Percentiles rank a stretch among this genome's conserved stretches.
Conservation (phyloP, 1,140 invertebrate genomes). For the Muscidifurax raptorellus region DNA sequence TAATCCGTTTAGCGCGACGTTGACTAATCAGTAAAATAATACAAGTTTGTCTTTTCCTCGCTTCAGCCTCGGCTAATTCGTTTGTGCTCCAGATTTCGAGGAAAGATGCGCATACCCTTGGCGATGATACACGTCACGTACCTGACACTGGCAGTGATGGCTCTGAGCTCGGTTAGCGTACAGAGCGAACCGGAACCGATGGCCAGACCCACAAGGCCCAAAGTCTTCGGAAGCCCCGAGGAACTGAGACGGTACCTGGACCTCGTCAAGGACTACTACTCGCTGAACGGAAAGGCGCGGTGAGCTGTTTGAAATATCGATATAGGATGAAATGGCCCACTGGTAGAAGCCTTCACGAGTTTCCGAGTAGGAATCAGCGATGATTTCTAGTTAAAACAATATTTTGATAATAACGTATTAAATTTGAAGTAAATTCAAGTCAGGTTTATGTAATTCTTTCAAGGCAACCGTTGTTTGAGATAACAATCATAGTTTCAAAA, state of each 20-base stretch:
- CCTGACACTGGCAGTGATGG: neutral
- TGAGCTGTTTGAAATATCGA: slow-evolving; percentile 59
- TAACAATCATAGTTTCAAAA: too few relatives aligned
- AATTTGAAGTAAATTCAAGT: too few relatives aligned
- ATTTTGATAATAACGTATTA: too few relatives aligned
- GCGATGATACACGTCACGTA: neutral
- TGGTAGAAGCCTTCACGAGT: too few relatives aligned
- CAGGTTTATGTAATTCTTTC: too few relatives aligned
- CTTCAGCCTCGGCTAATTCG: too few relatives aligned
- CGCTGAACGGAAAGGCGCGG: slow-evolving; percentile 77
- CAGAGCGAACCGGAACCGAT: slow-evolving; percentile 62
- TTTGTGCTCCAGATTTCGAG: neutral
- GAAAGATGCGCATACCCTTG: neutral
- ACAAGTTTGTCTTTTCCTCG: too few relatives aligned
- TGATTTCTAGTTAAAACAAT: too few relatives aligned
- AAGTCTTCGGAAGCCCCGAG: slow-evolving; percentile 74
- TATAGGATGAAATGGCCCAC: too few relatives aligned
- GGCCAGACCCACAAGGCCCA: slow-evolving; percentile 73
- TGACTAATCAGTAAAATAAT: too few relatives aligned
- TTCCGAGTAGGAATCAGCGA: too few relatives aligned
- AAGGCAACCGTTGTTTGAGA: too few relatives aligned
- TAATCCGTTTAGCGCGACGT: neutral
- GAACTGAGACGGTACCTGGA: slow-evolving; percentile 76
- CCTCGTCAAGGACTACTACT: slow-evolving; percentile 76
- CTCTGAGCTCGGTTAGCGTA: neutral